Conservation (phyloP, 2,113 vertebrate species). For the Alouatta palliata region DNA sequence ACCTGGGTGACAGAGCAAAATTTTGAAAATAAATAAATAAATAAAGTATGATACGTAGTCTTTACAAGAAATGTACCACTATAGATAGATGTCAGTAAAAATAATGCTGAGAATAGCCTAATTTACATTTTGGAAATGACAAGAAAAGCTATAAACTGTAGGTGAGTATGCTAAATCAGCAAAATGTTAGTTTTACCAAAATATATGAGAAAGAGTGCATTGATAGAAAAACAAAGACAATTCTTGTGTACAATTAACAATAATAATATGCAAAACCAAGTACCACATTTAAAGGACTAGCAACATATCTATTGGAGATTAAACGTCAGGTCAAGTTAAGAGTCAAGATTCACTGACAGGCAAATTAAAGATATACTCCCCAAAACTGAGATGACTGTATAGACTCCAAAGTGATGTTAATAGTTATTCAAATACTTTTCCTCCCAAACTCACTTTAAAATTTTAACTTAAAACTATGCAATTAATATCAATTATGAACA, state of each 20-base stretch:
- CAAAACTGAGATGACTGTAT: background rate
- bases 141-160: background rate
- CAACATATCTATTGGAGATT: background rate
- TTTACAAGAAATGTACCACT: background rate
- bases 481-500: conserved; percentile 22
- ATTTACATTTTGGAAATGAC: conserved; percentile 14
- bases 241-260: background rate
- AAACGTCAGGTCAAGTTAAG: background rate
- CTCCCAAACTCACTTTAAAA: conserved; percentile 17
- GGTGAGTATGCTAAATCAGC: background rate
- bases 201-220: background rate
- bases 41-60: background rate
- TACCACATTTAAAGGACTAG: background rate
- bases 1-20: no score
- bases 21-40: no score
- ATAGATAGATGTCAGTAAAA: background rate
- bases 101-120: background rate
- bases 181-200: background rate
- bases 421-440: background rate
- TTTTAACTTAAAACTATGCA: conserved; percentile 5
- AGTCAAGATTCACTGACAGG: background rate
- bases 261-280: conserved; percentile 40
- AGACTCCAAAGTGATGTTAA: background rate
- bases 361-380: conserved; percentile 19
- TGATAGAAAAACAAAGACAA: conserved; percentile 29